Base-by-base conservation (phyloP, 2,797 vertebrate genomes). In the Amblyraja radiata region DNA sequence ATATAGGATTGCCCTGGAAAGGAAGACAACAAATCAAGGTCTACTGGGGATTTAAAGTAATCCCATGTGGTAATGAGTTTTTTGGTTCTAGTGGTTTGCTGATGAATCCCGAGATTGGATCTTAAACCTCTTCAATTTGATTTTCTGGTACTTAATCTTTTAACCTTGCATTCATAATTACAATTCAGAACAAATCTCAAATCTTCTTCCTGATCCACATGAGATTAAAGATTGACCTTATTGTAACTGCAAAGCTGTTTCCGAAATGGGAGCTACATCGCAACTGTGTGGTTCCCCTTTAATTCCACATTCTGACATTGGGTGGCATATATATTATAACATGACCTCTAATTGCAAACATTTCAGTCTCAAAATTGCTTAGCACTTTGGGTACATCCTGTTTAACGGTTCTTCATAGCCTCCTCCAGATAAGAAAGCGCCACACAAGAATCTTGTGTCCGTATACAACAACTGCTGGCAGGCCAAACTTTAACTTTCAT, bases 111-210 rank as follows among this genome's bases (percentile, higher is more conserved):
- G 97, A 97, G 97, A 98, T 97, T 98, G 97, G 95, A 96, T 94
- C 90, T 97, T 97, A 98, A 98, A 98, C 96, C 97, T 97, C 97
- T 98, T 98, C 97, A 97, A 98, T 99, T 98, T 98, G 97, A 96
- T 96, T 97, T 96, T 94, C 96, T 94, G 94, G 95, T 95, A 95
- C 97, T 97, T 98, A 98, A 99, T 99, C 98, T 97, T 96, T 96
- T 97, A 97, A 97, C 97, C 97, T 97, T 97, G 97, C 95, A 94
- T 97, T 98, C 97, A 98, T 98, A 98, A 99, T 99, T 97, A 98
- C 95, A 98, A 97, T 96, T 96, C 97, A 90, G 95, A 97, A 97
- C 94, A 95, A 96, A 97, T 97, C 97, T 98, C 96, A 98, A 98
- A 98, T 98, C 98, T 97, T 25, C 93, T 95, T 95, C 96, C 94